These are phyloP conservation scores for Allobates femoralis DNA, from an alignment of 2,797 vertebrate species.

Conservation along the genomic window DNA sequence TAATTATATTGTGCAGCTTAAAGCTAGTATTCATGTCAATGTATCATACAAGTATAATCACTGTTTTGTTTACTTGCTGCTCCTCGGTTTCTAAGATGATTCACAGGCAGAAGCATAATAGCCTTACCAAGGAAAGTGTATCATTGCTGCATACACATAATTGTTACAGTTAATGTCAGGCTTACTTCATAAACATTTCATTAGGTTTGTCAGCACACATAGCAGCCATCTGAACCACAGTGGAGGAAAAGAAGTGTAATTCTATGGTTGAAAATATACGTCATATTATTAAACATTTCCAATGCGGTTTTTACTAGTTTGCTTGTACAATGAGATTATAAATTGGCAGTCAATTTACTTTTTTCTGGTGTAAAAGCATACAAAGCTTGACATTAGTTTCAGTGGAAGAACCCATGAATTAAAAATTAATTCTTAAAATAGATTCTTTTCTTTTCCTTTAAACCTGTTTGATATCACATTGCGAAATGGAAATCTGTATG, in stretches of 20 bases:
- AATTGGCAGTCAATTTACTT: not conserved
- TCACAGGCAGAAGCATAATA: not conserved
- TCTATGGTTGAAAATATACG: not conserved
- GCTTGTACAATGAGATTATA: not conserved
- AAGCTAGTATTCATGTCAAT: not conserved
- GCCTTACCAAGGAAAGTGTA: not conserved
- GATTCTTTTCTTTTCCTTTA: too few relatives aligned
- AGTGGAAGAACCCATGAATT: too few relatives aligned
- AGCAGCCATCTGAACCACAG: not conserved
- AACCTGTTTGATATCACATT: too few relatives aligned
- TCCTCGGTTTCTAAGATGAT: slow-evolving; percentile 18
- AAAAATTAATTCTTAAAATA: too few relatives aligned
- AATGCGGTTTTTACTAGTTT: not conserved
- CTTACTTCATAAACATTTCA: not conserved
- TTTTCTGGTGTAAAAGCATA: not conserved
- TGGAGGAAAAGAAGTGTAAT: not conserved
- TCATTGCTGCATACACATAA: not conserved
- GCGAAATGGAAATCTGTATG: too few relatives aligned
- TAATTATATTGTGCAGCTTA: slow-evolving; percentile 14
- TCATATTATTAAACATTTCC: not conserved
- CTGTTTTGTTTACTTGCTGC: slow-evolving; percentile 19
- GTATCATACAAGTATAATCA: slow-evolving; percentile 15
- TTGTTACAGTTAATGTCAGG: slow-evolving; percentile 20
- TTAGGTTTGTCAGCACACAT: not conserved
- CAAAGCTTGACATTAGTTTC: not conserved